Base-by-base conservation (phyloP, 1,140 invertebrate species). In the Orussus abietinus region DNA sequence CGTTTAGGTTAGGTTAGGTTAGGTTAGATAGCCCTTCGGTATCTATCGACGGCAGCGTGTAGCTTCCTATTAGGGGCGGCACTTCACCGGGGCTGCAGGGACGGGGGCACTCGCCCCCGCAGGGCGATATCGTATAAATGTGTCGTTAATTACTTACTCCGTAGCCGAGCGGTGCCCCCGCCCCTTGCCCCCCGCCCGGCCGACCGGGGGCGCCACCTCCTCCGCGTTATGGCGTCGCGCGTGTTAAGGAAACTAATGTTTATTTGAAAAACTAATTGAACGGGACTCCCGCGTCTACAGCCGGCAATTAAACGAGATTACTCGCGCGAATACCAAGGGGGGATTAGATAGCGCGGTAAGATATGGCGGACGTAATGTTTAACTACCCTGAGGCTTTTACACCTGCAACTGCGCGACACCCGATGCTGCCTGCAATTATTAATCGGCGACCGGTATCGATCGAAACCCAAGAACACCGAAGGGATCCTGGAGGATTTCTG, bases 211-310 rank as follows among this genome's bases (percentile, higher is more conserved):
- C n/a, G n/a, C 49, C 46, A 57, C 49, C 47, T 53, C 49, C 49
- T 49, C 45, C 54, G 56, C 59, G 68, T 72, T 72, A 72, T 71
- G 61, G 68, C 63, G 50, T 51, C 65, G 64, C n/a, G n/a, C 62
- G 66, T 72, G 69, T 73, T 73, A 73, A 72, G 66, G 70, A 72
- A 73, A 73, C 67, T 73, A 73, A 73, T 73, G 70, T 73, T 73
- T 73, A 71, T 72, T 72, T 72, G 69, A 72, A 72, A 73, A 71
- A 73, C 69, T 71, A 73, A 73, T 73, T 73, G 68, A 71, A 73
- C 69, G 67, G 65, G 68, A 71, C 66, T 68, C 66, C 61, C 63
- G 66, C 66, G 68, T 72, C 69, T 70, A 71, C 67, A 70, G 67
- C 64, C 60, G 52, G 67, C 68, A 73, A 73, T 73, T 71, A 73